phyloP scores from a whole-genome alignment of 1,140 invertebrate genomes.

The Steinernema khuongi region DNA sequence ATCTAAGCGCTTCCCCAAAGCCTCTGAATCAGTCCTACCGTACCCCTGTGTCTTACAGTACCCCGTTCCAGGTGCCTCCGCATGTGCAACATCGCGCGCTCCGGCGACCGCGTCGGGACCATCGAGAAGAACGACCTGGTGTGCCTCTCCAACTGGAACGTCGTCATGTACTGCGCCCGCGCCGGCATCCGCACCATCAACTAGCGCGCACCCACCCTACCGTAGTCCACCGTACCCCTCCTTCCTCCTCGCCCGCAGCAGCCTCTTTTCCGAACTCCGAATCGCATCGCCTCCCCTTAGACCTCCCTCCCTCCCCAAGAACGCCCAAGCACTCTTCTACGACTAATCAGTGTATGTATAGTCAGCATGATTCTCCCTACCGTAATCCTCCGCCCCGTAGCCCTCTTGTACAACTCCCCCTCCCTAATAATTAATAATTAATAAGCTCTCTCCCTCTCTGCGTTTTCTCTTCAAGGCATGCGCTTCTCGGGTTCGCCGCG shows the following conservation, averaged over 20 bases:
- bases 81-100: slow-evolving; percentile 50
- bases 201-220: slow-evolving; percentile 1
- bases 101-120: slow-evolving; percentile 38
- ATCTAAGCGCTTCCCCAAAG: no score
- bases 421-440: slow-evolving; percentile 17
- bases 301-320: not conserved
- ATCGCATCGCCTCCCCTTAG: not conserved
- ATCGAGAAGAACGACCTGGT: slow-evolving; percentile 49
- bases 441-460: not conserved
- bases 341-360: slow-evolving; percentile 2
- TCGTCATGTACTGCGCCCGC: slow-evolving; percentile 53
- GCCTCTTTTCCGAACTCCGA: not conserved
- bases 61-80: slow-evolving; percentile 44
- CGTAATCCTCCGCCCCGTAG: not conserved
- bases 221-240: not conserved
- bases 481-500: not conserved
- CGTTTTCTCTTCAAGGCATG: slow-evolving; percentile 8
- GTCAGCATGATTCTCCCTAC: not conserved
- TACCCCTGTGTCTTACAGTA: no score
- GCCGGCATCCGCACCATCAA: slow-evolving; percentile 50
- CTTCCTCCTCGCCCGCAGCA: not conserved
- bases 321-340: not conserved
- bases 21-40: no score
- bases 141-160: slow-evolving; percentile 52
- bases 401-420: slow-evolving; percentile 1